A percentile compares a stretch with the other conserved stretches of the same genome.
Conservation (phyloP, 2,113 vertebrate species). For the Tyto alba region DNA sequence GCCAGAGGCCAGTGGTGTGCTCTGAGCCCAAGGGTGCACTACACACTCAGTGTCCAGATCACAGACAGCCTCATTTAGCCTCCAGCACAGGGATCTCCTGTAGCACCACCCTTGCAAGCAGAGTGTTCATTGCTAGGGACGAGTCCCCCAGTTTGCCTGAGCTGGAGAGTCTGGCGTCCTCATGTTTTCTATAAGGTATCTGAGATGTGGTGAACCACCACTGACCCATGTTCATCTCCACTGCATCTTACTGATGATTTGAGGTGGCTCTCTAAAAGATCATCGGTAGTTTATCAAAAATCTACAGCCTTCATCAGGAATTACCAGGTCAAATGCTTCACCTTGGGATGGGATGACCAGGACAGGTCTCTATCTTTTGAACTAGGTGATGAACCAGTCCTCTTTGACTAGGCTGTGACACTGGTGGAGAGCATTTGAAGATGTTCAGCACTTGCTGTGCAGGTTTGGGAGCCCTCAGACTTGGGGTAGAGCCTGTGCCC, state of each 20-base stretch:
- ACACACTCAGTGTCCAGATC: not conserved
- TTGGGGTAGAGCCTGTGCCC: not conserved
- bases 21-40: not conserved
- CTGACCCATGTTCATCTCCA: not conserved
- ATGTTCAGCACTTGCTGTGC: not conserved
- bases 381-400: not conserved
- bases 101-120: not conserved
- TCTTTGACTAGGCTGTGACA: not conserved
- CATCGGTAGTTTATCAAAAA: not conserved
- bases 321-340: not conserved
- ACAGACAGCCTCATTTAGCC: not conserved
- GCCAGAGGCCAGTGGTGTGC: not conserved
- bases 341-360: not conserved
- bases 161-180: not conserved
- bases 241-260: not conserved
- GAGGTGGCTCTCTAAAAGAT: not conserved
- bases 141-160: not conserved
- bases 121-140: not conserved
- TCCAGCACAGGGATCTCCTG: not conserved
- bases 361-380: not conserved
- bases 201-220: not conserved
- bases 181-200: not conserved
- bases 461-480: not conserved
- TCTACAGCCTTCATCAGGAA: not conserved
- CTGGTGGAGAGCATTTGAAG: not conserved